phyloP scores from a whole-genome alignment of 2,113 vertebrate genomes.

The Eulacestoma nigropectus region DNA sequence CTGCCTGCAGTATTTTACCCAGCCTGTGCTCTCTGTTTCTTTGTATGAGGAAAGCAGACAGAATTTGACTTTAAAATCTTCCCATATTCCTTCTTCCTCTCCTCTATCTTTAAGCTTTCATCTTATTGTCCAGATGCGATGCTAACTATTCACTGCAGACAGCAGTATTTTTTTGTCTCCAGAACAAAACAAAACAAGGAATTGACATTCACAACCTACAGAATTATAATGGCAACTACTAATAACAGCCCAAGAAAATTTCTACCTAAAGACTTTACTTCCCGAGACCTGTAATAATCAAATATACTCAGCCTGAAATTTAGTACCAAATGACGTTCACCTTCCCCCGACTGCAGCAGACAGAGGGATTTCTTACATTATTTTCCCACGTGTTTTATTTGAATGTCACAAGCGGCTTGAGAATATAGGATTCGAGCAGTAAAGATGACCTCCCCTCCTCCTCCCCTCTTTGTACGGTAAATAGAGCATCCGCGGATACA shows the following conservation, averaged over 20 bases:
- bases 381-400: constrained; percentile 36
- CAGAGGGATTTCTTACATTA: not conserved
- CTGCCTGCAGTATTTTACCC: not conserved
- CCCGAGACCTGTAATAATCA: constrained; percentile 1
- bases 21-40: not conserved
- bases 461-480: constrained; percentile 20
- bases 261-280: not conserved
- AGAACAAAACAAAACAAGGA: constrained; percentile 35
- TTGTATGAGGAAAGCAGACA: not conserved
- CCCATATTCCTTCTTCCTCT: not conserved
- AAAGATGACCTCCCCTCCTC: constrained; percentile 1
- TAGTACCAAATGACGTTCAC: not conserved
- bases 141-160: not conserved
- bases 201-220: not conserved
- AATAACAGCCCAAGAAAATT: constrained; percentile 9
- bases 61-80: not conserved
- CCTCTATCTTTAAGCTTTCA: not conserved
- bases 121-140: not conserved
- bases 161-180: constrained; percentile 27
- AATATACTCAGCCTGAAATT: constrained; percentile 1
- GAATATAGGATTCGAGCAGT: not conserved
- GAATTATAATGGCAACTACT: constrained; percentile 27
- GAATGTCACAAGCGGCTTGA: constrained; percentile 7
- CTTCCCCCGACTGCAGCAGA: not conserved
- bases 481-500: not conserved